phyloP scores from a whole-genome alignment of 1,140 invertebrate species.

The Pseudomyrmex gracilis region DNA sequence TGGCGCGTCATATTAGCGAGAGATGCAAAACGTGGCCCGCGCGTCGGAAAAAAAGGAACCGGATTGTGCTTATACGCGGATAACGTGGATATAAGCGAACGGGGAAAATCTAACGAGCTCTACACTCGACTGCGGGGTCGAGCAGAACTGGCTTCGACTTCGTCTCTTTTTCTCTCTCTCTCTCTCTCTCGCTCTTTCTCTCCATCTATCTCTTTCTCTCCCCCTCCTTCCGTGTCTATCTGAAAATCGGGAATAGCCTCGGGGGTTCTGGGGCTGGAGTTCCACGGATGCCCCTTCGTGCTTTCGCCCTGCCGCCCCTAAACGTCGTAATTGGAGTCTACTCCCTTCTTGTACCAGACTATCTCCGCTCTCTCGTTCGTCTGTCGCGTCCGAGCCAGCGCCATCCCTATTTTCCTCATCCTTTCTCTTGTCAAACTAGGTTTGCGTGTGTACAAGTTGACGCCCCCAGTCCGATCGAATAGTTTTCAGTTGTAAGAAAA shows the following conservation, averaged over 20 bases:
- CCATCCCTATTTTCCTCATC: not conserved
- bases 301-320: slow-evolving; percentile 71
- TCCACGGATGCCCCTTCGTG: slow-evolving; percentile 73
- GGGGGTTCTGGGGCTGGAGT: slow-evolving; percentile 69
- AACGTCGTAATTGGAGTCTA: slow-evolving; percentile 82
- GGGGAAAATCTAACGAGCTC: slow-evolving; percentile 80
- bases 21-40: slow-evolving; percentile 48
- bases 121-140: slow-evolving; percentile 69
- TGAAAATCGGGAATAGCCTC: slow-evolving; percentile 67
- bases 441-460: too few relatives aligned
- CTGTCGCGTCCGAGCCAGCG: slow-evolving; percentile 12
- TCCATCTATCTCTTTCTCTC: not conserved
- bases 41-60: slow-evolving; percentile 32
- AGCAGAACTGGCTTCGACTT: slow-evolving; percentile 47
- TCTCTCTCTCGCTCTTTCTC: not conserved
- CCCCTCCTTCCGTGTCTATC: slow-evolving; percentile 21
- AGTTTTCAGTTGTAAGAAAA: too few relatives aligned
- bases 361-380: slow-evolving; percentile 23
- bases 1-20: slow-evolving; percentile 38
- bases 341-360: slow-evolving; percentile 66
- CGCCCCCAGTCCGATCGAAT: too few relatives aligned
- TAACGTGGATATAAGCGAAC: slow-evolving; percentile 78
- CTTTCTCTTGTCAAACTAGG: too few relatives aligned
- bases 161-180: not conserved
- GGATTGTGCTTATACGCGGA: slow-evolving; percentile 57